Evolutionary conservation across 2,113 vertebrate genomes (phyloP).

Genomic region (Phyllopteryx taeniolatus): DNA sequence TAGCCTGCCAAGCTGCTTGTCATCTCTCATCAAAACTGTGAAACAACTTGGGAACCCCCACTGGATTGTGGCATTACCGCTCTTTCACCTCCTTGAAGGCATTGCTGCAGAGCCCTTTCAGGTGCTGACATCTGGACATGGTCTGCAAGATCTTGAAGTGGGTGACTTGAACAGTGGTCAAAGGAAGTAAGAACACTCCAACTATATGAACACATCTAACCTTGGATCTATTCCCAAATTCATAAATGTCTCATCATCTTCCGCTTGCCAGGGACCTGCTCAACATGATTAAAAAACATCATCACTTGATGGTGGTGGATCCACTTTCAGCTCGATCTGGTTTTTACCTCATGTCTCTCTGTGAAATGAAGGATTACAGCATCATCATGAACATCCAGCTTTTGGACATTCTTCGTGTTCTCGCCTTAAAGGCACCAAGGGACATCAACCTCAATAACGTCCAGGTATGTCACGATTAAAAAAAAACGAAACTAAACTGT

Average conservation of each 20-base stretch:
- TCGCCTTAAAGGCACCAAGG: slow-evolving; percentile 42
- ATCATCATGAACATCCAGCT: slow-evolving; percentile 45
- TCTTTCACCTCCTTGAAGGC: slow-evolving; percentile 67
- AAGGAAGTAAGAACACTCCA: slow-evolving; percentile 36
- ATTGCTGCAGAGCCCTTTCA: slow-evolving; percentile 51
- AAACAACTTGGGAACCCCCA: background rate
- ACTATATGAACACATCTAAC: background rate
- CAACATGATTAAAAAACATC: slow-evolving; percentile 54
- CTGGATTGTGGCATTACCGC: slow-evolving; percentile 71
- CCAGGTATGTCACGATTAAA: slow-evolving; percentile 53
- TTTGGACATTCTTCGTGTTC: slow-evolving; percentile 67
- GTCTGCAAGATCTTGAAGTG: slow-evolving; percentile 60
- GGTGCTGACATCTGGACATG: slow-evolving; percentile 70
- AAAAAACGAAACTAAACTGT: background rate
- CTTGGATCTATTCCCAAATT: background rate
- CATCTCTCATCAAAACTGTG: slow-evolving; percentile 16
- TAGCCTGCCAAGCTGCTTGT: slow-evolving; percentile 53
- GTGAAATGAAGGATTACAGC: slow-evolving; percentile 62
- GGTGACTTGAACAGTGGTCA: slow-evolving; percentile 2
- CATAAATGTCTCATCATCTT: background rate
- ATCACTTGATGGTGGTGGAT: slow-evolving; percentile 72
- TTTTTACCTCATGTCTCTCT: slow-evolving; percentile 73
- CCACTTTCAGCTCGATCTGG: slow-evolving; percentile 73
- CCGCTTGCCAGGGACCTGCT: slow-evolving; percentile 58
- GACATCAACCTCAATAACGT: fast-evolving